These are phyloP conservation scores for Phaedon cochleariae DNA, from an alignment of 2,888 invertebrate genomes.

Conservation along the genomic window DNA sequence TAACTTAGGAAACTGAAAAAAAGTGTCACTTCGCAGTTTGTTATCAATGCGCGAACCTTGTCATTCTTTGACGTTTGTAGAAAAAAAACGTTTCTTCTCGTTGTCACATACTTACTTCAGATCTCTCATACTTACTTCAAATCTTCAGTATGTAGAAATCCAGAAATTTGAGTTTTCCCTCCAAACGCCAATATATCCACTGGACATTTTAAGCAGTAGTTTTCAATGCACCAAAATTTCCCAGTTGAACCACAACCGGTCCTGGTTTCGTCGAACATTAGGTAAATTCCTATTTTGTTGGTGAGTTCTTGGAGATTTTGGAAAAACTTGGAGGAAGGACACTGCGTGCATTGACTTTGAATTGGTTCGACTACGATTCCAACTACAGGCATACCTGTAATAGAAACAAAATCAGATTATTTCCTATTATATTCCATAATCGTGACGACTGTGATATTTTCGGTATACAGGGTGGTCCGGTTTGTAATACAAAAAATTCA, in stretches of 20 bases:
- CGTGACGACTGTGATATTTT: no score
- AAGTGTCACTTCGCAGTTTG: no score
- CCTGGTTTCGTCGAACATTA: slow-evolving; percentile 96
- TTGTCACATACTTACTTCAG: no score
- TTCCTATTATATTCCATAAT: no score
- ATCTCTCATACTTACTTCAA: slow-evolving; percentile 63
- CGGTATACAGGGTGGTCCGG: no score
- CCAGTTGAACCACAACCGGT: slow-evolving; percentile 97
- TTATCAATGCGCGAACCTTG: no score
- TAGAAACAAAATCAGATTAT: no score
- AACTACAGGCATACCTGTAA: slow-evolving; percentile 71
- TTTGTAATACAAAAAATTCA: no score
- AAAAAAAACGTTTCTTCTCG: no score
- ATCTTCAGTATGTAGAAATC: slow-evolving; percentile 84
- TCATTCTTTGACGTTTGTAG: no score
- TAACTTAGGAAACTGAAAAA: no score
- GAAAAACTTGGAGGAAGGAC: slow-evolving; percentile 90
- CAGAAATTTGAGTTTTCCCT: slow-evolving; percentile 98
- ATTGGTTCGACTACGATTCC: slow-evolving; percentile 93
- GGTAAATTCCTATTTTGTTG: slow-evolving; percentile 77
- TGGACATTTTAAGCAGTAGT: slow-evolving; percentile 83
- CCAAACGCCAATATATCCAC: slow-evolving; percentile 97
- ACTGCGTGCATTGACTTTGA: slow-evolving; percentile 91
- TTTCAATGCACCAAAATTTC: slow-evolving; percentile 96
- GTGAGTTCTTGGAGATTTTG: slow-evolving; percentile 82